Evolutionary conservation across 2,888 invertebrate species (phyloP), one percentile per base, ranked within the genome.

Genomic region (Pantelozetes paolii): DNA sequence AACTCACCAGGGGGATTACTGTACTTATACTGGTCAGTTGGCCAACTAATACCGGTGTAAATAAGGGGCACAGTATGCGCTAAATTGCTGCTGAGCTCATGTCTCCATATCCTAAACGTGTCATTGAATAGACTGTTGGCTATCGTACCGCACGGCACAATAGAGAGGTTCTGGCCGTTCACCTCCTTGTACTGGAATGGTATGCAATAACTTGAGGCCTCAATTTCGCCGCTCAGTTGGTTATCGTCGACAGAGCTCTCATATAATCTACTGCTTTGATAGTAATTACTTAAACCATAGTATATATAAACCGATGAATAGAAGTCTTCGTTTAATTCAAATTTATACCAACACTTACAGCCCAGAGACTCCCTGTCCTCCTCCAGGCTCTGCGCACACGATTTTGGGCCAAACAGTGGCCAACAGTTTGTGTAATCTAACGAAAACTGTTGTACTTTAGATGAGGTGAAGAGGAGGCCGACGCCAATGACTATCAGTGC

Each of bases 41-140:
- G 50, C 74, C 74, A 74, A 54, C 70, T 70, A 32, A 74, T 74
- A 6, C 70, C 70, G 9, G 70, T 70, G 23, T 11, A 70, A 1
- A 36, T 9, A n/a, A 74, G 45, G 13, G 74, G 74, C 18, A 74
- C 74, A 6, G 40, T 20, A 30, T 36, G 30, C 1, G 62, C 32
- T 32, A 62, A 30, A 62, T 62, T 62, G 18, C n/a, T 62, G 40
- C 2, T 15, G 42, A 40, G 11, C 28, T 42, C 45, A 15, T 32
- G 70, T 6, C 54, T 13, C 74, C 74, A 74, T 11, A 74, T 28
- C 1, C 54, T 32, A 28, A 70, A 74, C 5, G 74, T 71, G 59
- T 74, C 74, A 50, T 74, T 74, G 54, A 74, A 74, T 15, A 74
- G 20, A 74, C 70, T 74, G 59, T 74, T 74, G 45, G 74, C 74